These are phyloP conservation scores for Porites australiensis DNA, from an alignment of 64 coral and sea anemone species.

Conservation along the genomic window DNA sequence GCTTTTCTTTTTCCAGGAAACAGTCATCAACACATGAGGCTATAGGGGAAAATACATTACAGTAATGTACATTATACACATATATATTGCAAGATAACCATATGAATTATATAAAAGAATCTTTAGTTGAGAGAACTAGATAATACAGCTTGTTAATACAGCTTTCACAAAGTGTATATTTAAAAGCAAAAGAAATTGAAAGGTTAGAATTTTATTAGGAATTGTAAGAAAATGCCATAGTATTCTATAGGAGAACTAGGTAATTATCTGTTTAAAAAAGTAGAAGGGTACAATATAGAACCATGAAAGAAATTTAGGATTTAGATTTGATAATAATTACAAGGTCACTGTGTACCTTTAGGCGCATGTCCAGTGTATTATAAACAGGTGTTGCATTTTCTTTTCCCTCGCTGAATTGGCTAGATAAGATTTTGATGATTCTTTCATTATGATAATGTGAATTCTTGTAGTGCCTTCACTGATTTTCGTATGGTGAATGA, in stretches of 20 bases:
- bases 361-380: no score
- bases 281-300: no score
- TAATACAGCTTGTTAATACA: not conserved
- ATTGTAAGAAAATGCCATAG: not conserved
- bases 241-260: not conserved
- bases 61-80: conserved; percentile 26
- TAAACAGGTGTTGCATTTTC: no score
- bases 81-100: not conserved
- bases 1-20: conserved; percentile 28
- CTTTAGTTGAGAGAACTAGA: not conserved
- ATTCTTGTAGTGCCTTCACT: no score
- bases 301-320: no score
- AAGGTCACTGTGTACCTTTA: no score
- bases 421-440: no score
- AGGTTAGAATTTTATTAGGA: conserved; percentile 6
- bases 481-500: no score
- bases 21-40: conserved; percentile 24
- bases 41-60: not conserved
- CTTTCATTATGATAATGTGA: no score
- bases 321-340: no score
- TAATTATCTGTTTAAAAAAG: no score
- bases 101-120: not conserved
- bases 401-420: no score
- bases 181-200: conserved; percentile 12
- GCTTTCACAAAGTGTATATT: conserved; percentile 10